These are phyloP conservation scores for Pseudomugil tenellus DNA, from an alignment of 2,797 vertebrate genomes.

Conservation along the genomic window DNA sequence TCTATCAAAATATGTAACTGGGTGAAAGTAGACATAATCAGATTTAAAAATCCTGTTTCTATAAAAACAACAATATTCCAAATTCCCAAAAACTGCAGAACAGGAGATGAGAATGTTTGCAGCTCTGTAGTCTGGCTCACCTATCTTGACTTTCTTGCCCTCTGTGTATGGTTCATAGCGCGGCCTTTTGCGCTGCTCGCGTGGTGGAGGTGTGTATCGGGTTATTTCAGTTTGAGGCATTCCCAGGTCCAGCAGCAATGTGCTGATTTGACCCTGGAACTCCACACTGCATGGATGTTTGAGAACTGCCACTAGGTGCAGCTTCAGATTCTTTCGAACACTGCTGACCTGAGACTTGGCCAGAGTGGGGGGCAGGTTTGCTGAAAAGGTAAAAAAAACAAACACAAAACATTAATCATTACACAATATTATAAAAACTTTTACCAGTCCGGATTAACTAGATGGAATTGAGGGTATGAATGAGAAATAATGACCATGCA, in stretches of 20 bases:
- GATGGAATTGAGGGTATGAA: too few species aligned
- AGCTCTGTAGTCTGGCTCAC: conserved; percentile 70
- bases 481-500: conserved; percentile 85
- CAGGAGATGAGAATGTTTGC: not conserved
- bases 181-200: conserved; percentile 87
- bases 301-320: conserved; percentile 91
- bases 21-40: not conserved
- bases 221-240: conserved; percentile 92
- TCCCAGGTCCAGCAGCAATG: conserved; percentile 91
- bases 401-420: not conserved
- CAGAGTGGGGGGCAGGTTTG: conserved; percentile 93
- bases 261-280: conserved; percentile 93
- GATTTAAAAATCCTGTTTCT: not conserved
- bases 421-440: not conserved
- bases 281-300: conserved; percentile 91
- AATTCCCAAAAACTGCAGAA: too few species aligned
- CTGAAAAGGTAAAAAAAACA: conserved; percentile 60
- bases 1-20: not conserved
- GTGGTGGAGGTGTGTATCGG: conserved; percentile 84
- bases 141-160: conserved; percentile 93
- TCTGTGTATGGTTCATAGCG: conserved; percentile 86
- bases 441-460: not conserved
- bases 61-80: too few species aligned
- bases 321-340: conserved; percentile 93
- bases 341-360: conserved; percentile 98